Evolutionary conservation across 2,888 invertebrate species (phyloP).

Genomic region (Lymantria dispar): DNA sequence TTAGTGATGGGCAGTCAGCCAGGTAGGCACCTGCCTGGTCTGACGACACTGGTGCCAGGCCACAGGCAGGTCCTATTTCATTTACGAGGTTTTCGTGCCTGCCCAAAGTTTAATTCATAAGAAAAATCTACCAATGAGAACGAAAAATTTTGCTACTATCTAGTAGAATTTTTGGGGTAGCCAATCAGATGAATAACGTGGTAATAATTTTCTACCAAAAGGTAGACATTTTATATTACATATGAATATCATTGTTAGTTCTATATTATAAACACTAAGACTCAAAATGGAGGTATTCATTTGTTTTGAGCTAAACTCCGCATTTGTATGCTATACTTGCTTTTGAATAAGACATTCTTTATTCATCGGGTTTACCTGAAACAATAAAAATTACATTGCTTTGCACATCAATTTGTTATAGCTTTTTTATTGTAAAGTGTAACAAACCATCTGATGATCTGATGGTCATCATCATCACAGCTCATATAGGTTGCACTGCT

Average conservation of each 20-base stretch:
- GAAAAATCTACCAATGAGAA: not conserved
- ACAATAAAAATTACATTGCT: not conserved
- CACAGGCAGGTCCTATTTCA: not conserved
- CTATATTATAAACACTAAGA: slow-evolving; percentile 20
- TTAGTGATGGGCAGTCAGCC: too few species aligned
- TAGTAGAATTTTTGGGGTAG: not conserved
- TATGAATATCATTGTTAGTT: slow-evolving; percentile 10
- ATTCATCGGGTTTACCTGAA: slow-evolving; percentile 14
- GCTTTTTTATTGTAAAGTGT: too few species aligned
- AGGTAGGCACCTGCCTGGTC: too few species aligned
- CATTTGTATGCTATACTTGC: slow-evolving; percentile 14
- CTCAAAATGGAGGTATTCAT: slow-evolving; percentile 37
- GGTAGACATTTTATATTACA: not conserved
- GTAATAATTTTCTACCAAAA: not conserved
- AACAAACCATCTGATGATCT: too few species aligned
- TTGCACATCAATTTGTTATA: too few species aligned
- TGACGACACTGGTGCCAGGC: not conserved
- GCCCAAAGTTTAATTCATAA: not conserved
- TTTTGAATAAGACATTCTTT: slow-evolving; percentile 24
- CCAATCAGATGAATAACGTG: not conserved
- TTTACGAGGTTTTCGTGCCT: too few species aligned
- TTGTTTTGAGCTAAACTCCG: slow-evolving; percentile 36
- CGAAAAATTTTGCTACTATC: not conserved
- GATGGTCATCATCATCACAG: too few species aligned
- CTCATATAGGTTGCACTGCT: too few species aligned